Percentiles rank a stretch among this genome's conserved stretches.
Evolutionary conservation across 2,888 invertebrate genomes (phyloP).

Genomic region (Macropis europaea): DNA sequence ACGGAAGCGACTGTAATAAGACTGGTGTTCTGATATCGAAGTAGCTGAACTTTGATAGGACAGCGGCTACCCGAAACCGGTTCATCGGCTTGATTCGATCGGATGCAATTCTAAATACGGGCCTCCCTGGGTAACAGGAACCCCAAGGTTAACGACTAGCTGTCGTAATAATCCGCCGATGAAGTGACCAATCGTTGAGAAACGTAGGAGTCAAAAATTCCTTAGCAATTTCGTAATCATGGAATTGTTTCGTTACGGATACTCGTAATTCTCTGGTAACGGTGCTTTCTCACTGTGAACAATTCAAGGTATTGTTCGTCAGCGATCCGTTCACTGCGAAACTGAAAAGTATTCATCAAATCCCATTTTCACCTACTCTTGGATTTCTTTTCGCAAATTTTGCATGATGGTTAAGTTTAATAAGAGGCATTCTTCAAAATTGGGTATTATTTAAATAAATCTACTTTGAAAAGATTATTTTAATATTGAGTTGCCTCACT

Average conservation of each 20-base stretch:
- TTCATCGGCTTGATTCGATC: constrained; percentile 35
- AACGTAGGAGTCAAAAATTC: constrained; percentile 10
- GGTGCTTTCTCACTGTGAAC: too few species aligned
- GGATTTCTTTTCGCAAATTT: too few species aligned
- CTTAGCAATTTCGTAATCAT: not conserved
- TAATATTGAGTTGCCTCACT: too few species aligned
- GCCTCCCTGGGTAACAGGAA: constrained; percentile 34
- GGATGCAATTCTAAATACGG: constrained; percentile 46
- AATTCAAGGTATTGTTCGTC: too few species aligned
- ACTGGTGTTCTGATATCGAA: not conserved
- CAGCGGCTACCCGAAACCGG: constrained; percentile 40
- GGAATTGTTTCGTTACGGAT: not conserved
- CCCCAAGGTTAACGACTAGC: constrained; percentile 48
- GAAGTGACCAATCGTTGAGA: constrained; percentile 23
- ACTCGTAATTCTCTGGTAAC: not conserved
- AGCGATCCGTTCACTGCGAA: too few species aligned
- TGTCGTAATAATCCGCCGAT: constrained; percentile 37
- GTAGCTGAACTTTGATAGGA: constrained; percentile 6
- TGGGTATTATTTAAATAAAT: too few species aligned
- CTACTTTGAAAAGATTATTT: too few species aligned
- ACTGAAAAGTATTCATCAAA: too few species aligned
- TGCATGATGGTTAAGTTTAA: too few species aligned
- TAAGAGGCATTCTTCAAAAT: too few species aligned
- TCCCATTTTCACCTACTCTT: too few species aligned
- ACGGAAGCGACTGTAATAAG: not conserved